These are phyloP conservation scores for Rhodeus uyekii DNA, from an alignment of 2,797 vertebrate genomes.

Conservation along the genomic window DNA sequence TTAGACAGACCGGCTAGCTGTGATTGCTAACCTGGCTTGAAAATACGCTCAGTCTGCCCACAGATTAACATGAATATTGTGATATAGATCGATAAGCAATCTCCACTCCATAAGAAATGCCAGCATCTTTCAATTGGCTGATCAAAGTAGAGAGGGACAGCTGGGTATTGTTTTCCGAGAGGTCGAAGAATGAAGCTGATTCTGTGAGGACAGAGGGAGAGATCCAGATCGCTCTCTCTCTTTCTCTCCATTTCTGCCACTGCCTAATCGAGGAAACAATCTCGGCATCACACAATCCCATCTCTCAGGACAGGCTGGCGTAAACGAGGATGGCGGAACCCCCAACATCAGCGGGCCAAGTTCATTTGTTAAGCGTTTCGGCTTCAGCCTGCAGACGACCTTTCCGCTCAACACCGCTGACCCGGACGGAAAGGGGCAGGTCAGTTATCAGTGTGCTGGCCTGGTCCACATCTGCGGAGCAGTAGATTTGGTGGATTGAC, in stretches of 20 bases:
- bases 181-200: slow-evolving; percentile 81
- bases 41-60: slow-evolving; percentile 91
- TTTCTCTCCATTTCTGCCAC: slow-evolving; percentile 59
- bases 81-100: slow-evolving; percentile 99
- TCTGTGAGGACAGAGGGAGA: slow-evolving; percentile 75
- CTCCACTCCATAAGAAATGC: slow-evolving; percentile 99
- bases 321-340: slow-evolving; percentile 83
- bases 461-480: slow-evolving; percentile 54
- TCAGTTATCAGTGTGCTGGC: slow-evolving; percentile 72
- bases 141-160: slow-evolving; percentile 96
- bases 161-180: slow-evolving; percentile 93
- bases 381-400: slow-evolving; percentile 61
- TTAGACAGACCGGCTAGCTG: slow-evolving; percentile 95
- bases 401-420: slow-evolving; percentile 63
- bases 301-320: slow-evolving; percentile 83
- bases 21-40: slow-evolving; percentile 99
- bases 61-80: slow-evolving; percentile 99
- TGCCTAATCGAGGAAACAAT: slow-evolving; percentile 92
- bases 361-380: slow-evolving; percentile 75
- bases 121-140: slow-evolving; percentile 99
- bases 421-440: slow-evolving; percentile 75
- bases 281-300: slow-evolving; percentile 90
- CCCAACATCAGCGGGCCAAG: slow-evolving; percentile 76
- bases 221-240: slow-evolving; percentile 64
- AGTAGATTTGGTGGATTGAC: slow-evolving; percentile 45